Evolutionary conservation across 2,797 vertebrate genomes (phyloP).

Genomic region (Takifugu ocellatus): DNA sequence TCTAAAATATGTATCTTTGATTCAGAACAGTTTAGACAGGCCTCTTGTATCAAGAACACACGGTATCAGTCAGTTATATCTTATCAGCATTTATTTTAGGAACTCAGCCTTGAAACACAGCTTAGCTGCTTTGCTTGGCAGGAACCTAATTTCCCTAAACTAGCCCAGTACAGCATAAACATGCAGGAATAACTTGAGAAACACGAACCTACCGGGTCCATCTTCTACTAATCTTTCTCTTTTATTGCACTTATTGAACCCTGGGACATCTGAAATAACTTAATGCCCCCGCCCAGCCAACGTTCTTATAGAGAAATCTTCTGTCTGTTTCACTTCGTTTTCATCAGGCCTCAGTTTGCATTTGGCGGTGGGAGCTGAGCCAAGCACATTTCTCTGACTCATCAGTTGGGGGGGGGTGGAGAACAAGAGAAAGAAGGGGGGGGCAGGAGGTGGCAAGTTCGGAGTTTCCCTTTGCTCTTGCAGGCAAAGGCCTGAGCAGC

Average conservation of each 20-base stretch:
- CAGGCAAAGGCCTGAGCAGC: slow-evolving; percentile 47
- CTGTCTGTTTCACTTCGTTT: slow-evolving; percentile 59
- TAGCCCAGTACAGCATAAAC: slow-evolving; percentile 26
- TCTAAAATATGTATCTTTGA: not conserved
- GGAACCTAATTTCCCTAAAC: slow-evolving; percentile 20
- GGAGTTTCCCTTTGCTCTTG: slow-evolving; percentile 64
- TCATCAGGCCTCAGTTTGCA: slow-evolving; percentile 52
- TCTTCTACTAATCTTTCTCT: slow-evolving; percentile 27
- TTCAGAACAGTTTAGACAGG: no score
- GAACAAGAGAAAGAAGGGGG: slow-evolving; percentile 14
- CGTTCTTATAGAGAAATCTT: slow-evolving; percentile 55
- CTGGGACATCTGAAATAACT: slow-evolving; percentile 55
- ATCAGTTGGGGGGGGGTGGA: slow-evolving; percentile 47
- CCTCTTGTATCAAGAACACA: slow-evolving; percentile 9
- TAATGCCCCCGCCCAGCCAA: slow-evolving; percentile 40
- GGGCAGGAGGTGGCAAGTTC: slow-evolving; percentile 59
- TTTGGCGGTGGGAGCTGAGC: slow-evolving; percentile 53
- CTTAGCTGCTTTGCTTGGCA: slow-evolving; percentile 31
- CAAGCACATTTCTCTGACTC: slow-evolving; percentile 80
- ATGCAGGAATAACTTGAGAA: slow-evolving; percentile 34
- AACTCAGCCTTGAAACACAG: slow-evolving; percentile 18
- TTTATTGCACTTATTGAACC: slow-evolving; percentile 50
- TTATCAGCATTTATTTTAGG: slow-evolving; percentile 26
- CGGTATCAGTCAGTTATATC: slow-evolving; percentile 17
- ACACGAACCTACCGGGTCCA: slow-evolving; percentile 30